Conservation (phyloP, 2,888 invertebrate species). For the Drosophila robusta region DNA sequence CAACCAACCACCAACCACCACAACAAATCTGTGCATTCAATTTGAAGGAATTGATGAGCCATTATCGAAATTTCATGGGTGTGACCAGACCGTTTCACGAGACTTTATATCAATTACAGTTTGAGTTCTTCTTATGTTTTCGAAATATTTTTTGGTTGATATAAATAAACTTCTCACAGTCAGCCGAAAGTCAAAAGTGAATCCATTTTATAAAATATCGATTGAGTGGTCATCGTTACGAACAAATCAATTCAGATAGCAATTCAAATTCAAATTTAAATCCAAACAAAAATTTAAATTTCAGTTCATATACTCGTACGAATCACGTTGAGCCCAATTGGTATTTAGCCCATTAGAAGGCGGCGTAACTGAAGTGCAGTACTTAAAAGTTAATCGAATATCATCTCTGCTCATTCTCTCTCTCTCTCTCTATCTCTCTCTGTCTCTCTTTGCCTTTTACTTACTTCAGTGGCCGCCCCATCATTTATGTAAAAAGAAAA, state of each 20-base stretch:
- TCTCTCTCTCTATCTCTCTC: not conserved
- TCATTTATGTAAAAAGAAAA: constrained; percentile 39
- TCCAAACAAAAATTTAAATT: constrained; percentile 6
- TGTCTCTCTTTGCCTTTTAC: constrained; percentile 4
- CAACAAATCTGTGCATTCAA: constrained; percentile 58
- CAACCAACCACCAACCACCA: constrained; percentile 33
- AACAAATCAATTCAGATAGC: constrained; percentile 37
- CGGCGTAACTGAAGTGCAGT: constrained; percentile 50
- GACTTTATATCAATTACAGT: constrained; percentile 37
- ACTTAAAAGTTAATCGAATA: constrained; percentile 21
- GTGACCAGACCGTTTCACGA: constrained; percentile 53
- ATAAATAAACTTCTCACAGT: constrained; percentile 51
- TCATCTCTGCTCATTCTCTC: constrained; percentile 4
- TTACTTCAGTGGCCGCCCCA: constrained; percentile 56
- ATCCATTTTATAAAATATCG: constrained; percentile 84
- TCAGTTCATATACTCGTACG: constrained; percentile 5
- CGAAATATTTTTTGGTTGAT: constrained; percentile 20
- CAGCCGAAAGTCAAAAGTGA: constrained; percentile 39
- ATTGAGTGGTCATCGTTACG: constrained; percentile 85
- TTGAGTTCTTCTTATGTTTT: constrained; percentile 38
- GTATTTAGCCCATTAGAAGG: constrained; percentile 38
- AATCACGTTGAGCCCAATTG: constrained; percentile 47
- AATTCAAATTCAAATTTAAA: constrained; percentile 22
- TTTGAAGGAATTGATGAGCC: constrained; percentile 61
- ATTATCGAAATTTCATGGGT: constrained; percentile 84